A percentile compares a stretch with the other conserved stretches of the same genome.
phyloP scores from a whole-genome alignment of 23 tunicate genomes.

The Phallusia fumigata region DNA sequence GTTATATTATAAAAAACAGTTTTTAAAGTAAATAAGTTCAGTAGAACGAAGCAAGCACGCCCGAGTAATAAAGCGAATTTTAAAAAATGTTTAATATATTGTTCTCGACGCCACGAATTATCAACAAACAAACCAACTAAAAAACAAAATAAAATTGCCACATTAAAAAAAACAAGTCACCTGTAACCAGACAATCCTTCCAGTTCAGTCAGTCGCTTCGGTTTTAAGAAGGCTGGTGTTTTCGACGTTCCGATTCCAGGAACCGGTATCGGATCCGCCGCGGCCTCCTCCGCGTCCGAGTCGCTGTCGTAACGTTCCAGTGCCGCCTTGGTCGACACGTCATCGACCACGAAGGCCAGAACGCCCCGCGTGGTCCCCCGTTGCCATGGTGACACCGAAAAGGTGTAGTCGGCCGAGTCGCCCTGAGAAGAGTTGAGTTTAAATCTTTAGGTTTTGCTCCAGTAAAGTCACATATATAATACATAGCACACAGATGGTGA shows the following conservation, averaged over 20 bases:
- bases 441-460: too few relatives aligned
- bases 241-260: slow-evolving; percentile 11
- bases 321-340: slow-evolving; percentile 29
- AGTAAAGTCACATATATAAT: too few relatives aligned
- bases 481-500: too few relatives aligned
- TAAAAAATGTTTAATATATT: too few relatives aligned
- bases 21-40: too few relatives aligned
- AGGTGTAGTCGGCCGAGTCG: slow-evolving; percentile 59
- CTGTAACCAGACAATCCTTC: slow-evolving; percentile 38
- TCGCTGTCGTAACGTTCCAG: slow-evolving; percentile 59
- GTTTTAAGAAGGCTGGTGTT: slow-evolving; percentile 51
- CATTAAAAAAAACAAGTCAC: background rate
- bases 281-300: slow-evolving; percentile 57
- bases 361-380: slow-evolving; percentile 65
- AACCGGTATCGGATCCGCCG: background rate
- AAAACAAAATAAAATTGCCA: background rate
- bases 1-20: too few relatives aligned
- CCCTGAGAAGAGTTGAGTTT: slow-evolving; percentile 31
- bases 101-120: too few relatives aligned
- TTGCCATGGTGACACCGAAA: slow-evolving; percentile 70
- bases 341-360: slow-evolving; percentile 75
- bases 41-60: too few relatives aligned
- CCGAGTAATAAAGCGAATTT: too few relatives aligned
- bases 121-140: too few relatives aligned
- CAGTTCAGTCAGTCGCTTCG: slow-evolving; percentile 3